phyloP scores from a whole-genome alignment of 2,888 invertebrate species.

The Drosophila greeni region DNA sequence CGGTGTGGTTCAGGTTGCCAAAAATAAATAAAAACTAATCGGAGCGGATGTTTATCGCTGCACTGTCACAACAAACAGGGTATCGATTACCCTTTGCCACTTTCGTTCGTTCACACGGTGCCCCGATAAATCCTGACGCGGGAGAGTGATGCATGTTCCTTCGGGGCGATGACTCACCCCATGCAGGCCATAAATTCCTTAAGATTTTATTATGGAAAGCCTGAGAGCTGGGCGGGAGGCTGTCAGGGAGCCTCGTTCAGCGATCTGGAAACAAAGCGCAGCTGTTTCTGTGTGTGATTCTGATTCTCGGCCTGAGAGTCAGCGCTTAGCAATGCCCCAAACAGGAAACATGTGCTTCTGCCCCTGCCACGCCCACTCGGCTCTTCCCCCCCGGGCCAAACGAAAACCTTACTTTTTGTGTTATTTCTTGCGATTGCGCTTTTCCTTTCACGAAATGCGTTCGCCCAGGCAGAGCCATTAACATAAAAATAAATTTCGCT shows the following conservation, averaged over 20 bases:
- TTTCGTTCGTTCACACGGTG: slow-evolving; percentile 61
- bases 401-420: slow-evolving; percentile 40
- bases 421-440: slow-evolving; percentile 42
- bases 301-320: slow-evolving; percentile 47
- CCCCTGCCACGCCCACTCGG: slow-evolving; percentile 15
- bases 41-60: slow-evolving; percentile 62
- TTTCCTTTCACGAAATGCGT: slow-evolving; percentile 69
- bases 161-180: slow-evolving; percentile 22
- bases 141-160: slow-evolving; percentile 32
- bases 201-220: slow-evolving; percentile 1
- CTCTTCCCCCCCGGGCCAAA: slow-evolving; percentile 5
- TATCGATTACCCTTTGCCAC: slow-evolving; percentile 36
- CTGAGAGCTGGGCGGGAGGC: slow-evolving; percentile 13
- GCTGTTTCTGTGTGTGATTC: slow-evolving; percentile 35
- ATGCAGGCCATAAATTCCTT: slow-evolving; percentile 28
- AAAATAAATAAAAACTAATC: slow-evolving; percentile 11
- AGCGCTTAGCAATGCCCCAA: slow-evolving; percentile 52
- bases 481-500: slow-evolving; percentile 72
- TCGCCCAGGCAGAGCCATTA: slow-evolving; percentile 65
- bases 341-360: slow-evolving; percentile 52
- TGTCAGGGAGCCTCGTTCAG: slow-evolving; percentile 45
- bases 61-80: slow-evolving; percentile 38
- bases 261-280: slow-evolving; percentile 40
- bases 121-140: slow-evolving; percentile 13
- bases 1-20: too few species aligned